Evolutionary conservation across 2,113 vertebrate species (phyloP), one percentile per base, ranked within the genome.

Genomic region (rat (Rattus norvegicus)): DNA sequence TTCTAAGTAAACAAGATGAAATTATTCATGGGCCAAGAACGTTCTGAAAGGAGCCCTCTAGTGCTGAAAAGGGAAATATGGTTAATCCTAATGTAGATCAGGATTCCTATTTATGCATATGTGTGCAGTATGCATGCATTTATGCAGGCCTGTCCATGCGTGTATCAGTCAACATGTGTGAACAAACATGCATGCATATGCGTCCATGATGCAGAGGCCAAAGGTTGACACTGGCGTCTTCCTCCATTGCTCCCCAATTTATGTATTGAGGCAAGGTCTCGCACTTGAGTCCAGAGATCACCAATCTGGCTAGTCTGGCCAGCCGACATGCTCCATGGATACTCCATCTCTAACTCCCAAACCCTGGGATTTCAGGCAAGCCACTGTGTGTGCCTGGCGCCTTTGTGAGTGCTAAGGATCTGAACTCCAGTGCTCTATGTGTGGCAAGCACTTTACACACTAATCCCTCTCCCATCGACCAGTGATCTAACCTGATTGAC

Each of bases 61-160:
- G 33, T 65, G n/a, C 92, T 33, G 39, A 59, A 28, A 17, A 24
- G 88, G 22, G 33, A 83, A 61, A 20, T 79, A 79, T 52, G 93
- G 76, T 86, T 73, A 69, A 91, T 59, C 73, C 36, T 72, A 70
- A 86, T 63, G 86, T 93, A 79, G 4, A 86, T 77, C 90, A 47
- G 24, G 52, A 56, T 80, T 56, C 17, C 19, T 56, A 33, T n/a
- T 56, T 56, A n/a, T 56, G 11, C 33, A 59, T 59, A 59, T n/a
- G 20, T 83, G 52, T 36, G 12, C 39, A 6, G 22, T 16, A 33
- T 16, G 19, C 36, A 61, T 61, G 5, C 12, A 84, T 39, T 39
- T 16, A 26, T n/a, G 7, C n/a, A 59, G 24, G 11, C 9, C 54
- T 39, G 54, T 83, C 24, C 33, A 83, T 39, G 7, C 33, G 2